Conservation (phyloP, 2,113 vertebrate genomes). For the Poeciliopsis retropinna region DNA sequence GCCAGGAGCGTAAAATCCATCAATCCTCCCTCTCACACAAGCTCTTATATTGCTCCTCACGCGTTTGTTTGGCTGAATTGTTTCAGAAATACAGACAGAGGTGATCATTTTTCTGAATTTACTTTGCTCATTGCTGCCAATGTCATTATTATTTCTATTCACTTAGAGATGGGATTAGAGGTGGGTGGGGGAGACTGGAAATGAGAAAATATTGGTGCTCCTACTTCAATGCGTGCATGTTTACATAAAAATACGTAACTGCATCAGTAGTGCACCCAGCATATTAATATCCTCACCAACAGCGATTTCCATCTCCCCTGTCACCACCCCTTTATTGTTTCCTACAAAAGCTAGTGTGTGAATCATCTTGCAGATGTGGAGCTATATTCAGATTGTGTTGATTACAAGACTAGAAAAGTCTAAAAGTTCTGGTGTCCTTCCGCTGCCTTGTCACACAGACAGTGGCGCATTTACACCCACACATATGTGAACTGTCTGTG, state of each 20-base stretch:
- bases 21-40: slow-evolving; percentile 51
- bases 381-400: slow-evolving; percentile 12
- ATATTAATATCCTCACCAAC: slow-evolving; percentile 22
- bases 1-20: slow-evolving; percentile 60
- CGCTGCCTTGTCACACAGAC: slow-evolving; percentile 15
- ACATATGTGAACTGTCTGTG: slow-evolving; percentile 20
- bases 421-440: slow-evolving; percentile 22
- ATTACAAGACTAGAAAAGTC: slow-evolving; percentile 19
- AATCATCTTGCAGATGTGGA: slow-evolving; percentile 12
- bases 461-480: slow-evolving; percentile 27
- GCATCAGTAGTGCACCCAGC: slow-evolving; percentile 16
- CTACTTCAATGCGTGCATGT: slow-evolving; percentile 2
- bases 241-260: slow-evolving; percentile 14
- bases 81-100: slow-evolving; percentile 35
- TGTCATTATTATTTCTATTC: slow-evolving; percentile 36
- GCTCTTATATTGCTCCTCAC: slow-evolving; percentile 25
- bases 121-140: slow-evolving; percentile 25
- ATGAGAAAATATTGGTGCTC: neutral
- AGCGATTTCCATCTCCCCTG: slow-evolving; percentile 14
- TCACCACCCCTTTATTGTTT: neutral
- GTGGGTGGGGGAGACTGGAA: neutral
- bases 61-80: slow-evolving; percentile 54
- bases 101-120: slow-evolving; percentile 48
- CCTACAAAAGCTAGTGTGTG: neutral
- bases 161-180: slow-evolving; percentile 39